A percentile compares a stretch with the other conserved stretches of the same genome.
These are phyloP conservation scores for Griposia aprilina DNA, from an alignment of 2,888 invertebrate species.

Conservation along the genomic window DNA sequence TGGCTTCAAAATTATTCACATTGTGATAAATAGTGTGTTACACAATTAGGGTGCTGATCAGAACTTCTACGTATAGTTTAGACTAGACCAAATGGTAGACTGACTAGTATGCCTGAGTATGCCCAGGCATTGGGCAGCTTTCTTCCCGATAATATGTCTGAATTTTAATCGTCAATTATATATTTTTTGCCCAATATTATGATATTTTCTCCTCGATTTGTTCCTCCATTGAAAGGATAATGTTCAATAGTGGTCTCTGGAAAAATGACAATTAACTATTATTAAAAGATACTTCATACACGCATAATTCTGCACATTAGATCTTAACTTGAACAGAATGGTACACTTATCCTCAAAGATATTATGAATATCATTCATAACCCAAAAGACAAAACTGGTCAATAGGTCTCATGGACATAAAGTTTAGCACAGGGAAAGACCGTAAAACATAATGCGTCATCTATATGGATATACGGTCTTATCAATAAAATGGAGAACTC, in stretches of 20 bases:
- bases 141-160: not conserved
- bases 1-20: no score
- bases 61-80: no score
- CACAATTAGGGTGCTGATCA: not conserved
- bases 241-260: no score
- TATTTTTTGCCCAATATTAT: not conserved
- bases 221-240: not conserved
- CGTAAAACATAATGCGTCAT: conserved; percentile 33
- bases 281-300: not conserved
- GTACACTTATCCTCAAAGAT: not conserved
- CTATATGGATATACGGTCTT: conserved; percentile 1
- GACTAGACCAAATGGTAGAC: not conserved
- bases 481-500: conserved; percentile 33
- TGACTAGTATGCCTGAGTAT: not conserved
- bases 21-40: no score
- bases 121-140: not conserved
- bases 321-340: not conserved
- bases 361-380: conserved; percentile 15
- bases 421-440: conserved; percentile 24
- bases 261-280: no score
- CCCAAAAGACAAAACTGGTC: conserved; percentile 22
- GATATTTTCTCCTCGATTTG: not conserved
- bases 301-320: not conserved
- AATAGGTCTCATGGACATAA: conserved; percentile 22
- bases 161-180: no score